Evolutionary conservation across 2,797 vertebrate species (phyloP).

Genomic region (Nannoperca obscura): DNA sequence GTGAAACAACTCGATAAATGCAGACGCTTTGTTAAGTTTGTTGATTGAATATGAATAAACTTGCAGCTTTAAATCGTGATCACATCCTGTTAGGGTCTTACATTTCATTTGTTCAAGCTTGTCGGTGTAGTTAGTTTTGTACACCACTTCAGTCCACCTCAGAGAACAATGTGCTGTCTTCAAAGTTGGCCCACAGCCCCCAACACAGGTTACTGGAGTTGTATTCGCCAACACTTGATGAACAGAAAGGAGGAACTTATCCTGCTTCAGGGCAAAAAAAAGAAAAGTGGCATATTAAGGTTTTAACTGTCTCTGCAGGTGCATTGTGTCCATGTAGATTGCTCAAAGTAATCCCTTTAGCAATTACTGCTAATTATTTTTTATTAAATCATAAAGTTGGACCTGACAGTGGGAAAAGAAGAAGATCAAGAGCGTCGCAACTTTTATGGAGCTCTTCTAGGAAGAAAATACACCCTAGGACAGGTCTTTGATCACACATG

Average conservation of each 20-base stretch:
- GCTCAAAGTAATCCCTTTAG: neutral
- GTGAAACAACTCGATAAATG: constrained; percentile 4
- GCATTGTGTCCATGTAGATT: neutral
- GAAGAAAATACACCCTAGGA: neutral
- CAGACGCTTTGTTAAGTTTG: neutral
- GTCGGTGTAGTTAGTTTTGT: neutral
- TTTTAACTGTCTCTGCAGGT: constrained; percentile 30
- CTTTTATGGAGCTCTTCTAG: neutral
- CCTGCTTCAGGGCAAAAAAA: constrained; percentile 7
- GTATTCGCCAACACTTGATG: neutral
- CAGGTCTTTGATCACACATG: neutral
- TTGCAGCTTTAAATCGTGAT: neutral
- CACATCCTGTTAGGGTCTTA: neutral
- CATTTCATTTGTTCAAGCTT: neutral
- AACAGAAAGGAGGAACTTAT: neutral
- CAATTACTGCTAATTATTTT: neutral
- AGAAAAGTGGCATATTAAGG: neutral
- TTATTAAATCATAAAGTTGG: neutral
- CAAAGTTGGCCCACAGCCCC: neutral
- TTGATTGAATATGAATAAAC: neutral
- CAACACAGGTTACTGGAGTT: neutral
- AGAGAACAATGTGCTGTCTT: neutral
- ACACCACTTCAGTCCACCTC: neutral
- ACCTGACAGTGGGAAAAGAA: constrained; percentile 10
- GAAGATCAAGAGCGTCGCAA: neutral